Evolutionary conservation across 2,797 vertebrate species (phyloP).

Genomic region (Pipistrellus pipistrellus): DNA sequence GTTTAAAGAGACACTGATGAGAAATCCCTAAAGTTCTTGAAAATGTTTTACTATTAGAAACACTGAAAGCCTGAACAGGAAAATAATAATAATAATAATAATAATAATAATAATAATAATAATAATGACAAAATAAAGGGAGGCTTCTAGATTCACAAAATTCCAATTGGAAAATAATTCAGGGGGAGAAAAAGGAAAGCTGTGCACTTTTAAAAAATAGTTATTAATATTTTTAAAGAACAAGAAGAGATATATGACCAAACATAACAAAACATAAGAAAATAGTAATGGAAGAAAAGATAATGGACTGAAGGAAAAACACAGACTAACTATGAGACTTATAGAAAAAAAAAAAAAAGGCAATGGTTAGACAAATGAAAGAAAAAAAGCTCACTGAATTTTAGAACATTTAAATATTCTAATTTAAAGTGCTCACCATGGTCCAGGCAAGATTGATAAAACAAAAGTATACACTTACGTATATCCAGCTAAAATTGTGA

Average conservation of each 20-base stretch:
- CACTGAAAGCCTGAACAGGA: not conserved
- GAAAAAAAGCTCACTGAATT: not conserved
- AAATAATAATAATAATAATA: not conserved
- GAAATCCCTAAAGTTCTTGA: not conserved
- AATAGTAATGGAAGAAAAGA: not conserved
- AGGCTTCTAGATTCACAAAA: not conserved
- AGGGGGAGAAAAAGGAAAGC: not conserved
- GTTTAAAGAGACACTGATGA: not conserved
- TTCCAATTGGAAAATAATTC: not conserved
- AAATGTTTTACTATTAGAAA: not conserved
- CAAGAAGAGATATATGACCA: not conserved
- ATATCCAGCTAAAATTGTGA: not conserved
- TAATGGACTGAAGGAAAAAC: not conserved
- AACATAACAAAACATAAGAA: not conserved
- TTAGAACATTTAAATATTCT: not conserved
- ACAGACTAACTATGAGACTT: not conserved
- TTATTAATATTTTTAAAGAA: not conserved
- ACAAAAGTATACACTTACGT: not conserved
- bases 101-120: not conserved
- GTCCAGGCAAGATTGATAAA: not conserved
- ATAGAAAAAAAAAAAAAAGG: not conserved
- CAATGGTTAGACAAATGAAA: not conserved
- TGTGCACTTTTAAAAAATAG: not conserved
- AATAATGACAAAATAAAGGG: not conserved
- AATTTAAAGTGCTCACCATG: not conserved